phyloP scores from a whole-genome alignment of 2,888 invertebrate genomes.

The Brachynemurus nebulosus region DNA sequence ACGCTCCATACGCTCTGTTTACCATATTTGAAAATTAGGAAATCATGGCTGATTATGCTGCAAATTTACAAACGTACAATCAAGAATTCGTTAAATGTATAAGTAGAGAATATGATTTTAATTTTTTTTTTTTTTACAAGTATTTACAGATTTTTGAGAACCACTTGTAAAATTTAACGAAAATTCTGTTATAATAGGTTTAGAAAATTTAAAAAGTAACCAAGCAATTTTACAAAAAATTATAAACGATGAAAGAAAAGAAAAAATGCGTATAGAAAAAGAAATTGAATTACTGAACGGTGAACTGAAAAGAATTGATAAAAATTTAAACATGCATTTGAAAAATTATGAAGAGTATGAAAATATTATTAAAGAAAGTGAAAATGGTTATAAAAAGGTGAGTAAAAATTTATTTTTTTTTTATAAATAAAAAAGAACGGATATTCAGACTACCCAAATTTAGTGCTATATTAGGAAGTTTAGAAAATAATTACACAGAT shows the following conservation, averaged over 20 bases:
- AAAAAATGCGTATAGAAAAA: not conserved
- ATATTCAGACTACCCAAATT: no score
- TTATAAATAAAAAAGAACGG: no score
- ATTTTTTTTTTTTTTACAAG: no score
- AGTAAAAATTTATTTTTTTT: no score
- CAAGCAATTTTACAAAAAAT: not conserved
- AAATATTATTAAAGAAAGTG: not conserved
- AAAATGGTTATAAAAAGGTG: not conserved
- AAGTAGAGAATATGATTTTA: not conserved
- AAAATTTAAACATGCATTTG: not conserved
- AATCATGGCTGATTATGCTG: not conserved
- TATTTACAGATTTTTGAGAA: no score
- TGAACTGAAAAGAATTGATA: not conserved
- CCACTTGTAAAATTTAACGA: not conserved
- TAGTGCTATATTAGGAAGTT: no score
- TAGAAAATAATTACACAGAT: no score
- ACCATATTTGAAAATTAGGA: no score
- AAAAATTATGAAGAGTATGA: not conserved
- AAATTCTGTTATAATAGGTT: not conserved
- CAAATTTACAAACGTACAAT: slow-evolving; percentile 1
- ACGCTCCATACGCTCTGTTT: no score
- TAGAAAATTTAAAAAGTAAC: not conserved
- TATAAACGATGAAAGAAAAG: not conserved
- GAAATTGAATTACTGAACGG: not conserved
- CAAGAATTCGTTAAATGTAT: not conserved